Evolutionary conservation across 2,113 vertebrate genomes (phyloP), one percentile per base, ranked within the genome.

Genomic region (Erinaceus europaeus): DNA sequence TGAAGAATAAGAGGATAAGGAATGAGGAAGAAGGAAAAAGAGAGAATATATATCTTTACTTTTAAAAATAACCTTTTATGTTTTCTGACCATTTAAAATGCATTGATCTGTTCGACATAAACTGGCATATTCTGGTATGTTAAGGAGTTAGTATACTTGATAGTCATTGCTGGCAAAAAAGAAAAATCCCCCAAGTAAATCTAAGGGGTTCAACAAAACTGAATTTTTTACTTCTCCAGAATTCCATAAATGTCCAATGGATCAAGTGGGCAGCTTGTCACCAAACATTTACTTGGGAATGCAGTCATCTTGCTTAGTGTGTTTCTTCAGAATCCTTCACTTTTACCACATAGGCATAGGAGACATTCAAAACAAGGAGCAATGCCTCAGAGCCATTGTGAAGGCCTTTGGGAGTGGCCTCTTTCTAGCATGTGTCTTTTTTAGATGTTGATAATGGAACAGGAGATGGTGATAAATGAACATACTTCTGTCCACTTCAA

Each of bases 81-180:
- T 34, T n/a, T 55, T 55, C 13, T 65, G 20, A 72, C 36, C 42
- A 46, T 64, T 10, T 6, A 21, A 32, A 84, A 38, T 42, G 80
- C n/a, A n/a, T n/a, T n/a, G n/a, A n/a, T n/a, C n/a, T 23, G 15
- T 11, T n/a, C 25, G 48, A 25, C 25, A 13, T 48, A 67, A 40
- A 32, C 73, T 50, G 48, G 48, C 57, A 61, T 20, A 76, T 50
- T 73, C 21, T 36, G 36, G 75, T 75, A 59, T 52, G 85, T 74
- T 85, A 32, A 84, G 73, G 27, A 68, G 53, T 88, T 74, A 92
- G 44, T 68, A 55, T 86, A 34, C 77, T 71, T 77, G 64, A 65
- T 34, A 65, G 27, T 12, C 50, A 15, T 38, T 72, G 71, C 71
- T 69, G 42, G n/a, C n/a, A n/a, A n/a, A n/a, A 74, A 84, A 74